Base-by-base conservation (phyloP, 2,797 vertebrate species). In the Muscicapa comitata region DNA sequence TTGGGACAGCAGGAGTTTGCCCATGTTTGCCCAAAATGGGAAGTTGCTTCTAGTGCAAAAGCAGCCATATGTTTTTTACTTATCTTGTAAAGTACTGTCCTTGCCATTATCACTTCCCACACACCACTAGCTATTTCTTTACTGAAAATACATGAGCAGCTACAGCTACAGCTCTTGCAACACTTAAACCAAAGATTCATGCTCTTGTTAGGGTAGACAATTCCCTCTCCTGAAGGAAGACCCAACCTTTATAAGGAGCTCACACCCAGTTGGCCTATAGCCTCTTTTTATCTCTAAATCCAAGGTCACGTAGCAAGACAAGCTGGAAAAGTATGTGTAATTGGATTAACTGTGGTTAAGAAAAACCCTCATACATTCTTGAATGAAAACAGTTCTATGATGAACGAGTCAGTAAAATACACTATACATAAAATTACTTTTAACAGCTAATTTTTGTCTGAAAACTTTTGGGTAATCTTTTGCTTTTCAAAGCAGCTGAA, bases 281-380 rank as follows among this genome's bases (percentile, higher is more conserved):
- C 94, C 58, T 91, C 75, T 65, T 84, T 81, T 88, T 88, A 92
- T 88, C 79, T 94, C 68, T 92, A 94, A 93, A 90, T 91, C 84
- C 94, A 95, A 95, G 92, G 92, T 95, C 93, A 88, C 0, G 1
- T 42, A 93, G 74, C 57, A 91, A 96, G 82, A 80, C 71, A 72
- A 73, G 40, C 82, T 93, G 53, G 85, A 89, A 94, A 95, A 95
- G 83, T 74, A 87, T 26, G 25, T 77, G 62, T 96, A 96, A 96
- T 92, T 92, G 86, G 93, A 96, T 96, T 95, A 95, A 91, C 40
- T 67, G 40, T 57, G 54, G 84, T 55, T 86, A 86, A 94, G 75
- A 94, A 94, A 86, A 90, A 76, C 35, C 50, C 65, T 55, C 17
- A 12, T 45, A 58, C 23, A 21, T 90, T 96, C 83, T 62, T 93